A percentile compares a stretch with the other conserved stretches of the same genome.
phyloP scores from a whole-genome alignment of 2,797 vertebrate genomes.

The Hemitrygon akajei region DNA sequence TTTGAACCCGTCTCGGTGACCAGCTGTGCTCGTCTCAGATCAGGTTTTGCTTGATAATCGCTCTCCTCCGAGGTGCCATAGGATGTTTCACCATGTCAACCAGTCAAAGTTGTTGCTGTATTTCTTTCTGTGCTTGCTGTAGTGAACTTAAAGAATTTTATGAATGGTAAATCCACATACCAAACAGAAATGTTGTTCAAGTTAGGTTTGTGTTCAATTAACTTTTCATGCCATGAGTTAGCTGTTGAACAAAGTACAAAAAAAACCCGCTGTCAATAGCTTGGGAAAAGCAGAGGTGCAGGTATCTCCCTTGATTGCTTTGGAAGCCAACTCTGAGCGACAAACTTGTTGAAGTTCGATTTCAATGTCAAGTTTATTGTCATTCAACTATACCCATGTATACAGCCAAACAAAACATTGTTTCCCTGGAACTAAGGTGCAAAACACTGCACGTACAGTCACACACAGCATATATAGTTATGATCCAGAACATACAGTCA shows the following conservation, averaged over 20 bases:
- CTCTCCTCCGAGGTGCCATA: neutral
- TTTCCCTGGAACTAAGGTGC: no score
- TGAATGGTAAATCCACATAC: neutral
- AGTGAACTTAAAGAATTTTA: neutral
- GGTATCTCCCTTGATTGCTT: neutral
- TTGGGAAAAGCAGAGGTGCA: neutral
- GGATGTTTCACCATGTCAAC: neutral
- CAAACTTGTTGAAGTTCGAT: neutral
- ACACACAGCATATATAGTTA: no score
- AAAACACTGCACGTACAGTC: no score
- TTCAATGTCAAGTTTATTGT: no score
- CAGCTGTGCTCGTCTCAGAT: neutral
- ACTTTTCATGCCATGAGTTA: neutral
- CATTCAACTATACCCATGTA: no score
- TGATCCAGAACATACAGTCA: no score
- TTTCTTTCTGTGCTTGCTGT: neutral
- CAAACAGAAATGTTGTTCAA: neutral
- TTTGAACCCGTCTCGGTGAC: no score
- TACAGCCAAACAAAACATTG: no score
- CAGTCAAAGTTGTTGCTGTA: neutral
- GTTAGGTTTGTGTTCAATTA: neutral
- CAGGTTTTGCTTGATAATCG: neutral
- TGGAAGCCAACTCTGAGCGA: neutral
- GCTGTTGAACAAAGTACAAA: neutral
- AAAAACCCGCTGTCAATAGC: neutral